A percentile compares a stretch with the other conserved stretches of the same genome.
Conservation (phyloP, 2,113 vertebrate species). For the Corythornis cristatus region DNA sequence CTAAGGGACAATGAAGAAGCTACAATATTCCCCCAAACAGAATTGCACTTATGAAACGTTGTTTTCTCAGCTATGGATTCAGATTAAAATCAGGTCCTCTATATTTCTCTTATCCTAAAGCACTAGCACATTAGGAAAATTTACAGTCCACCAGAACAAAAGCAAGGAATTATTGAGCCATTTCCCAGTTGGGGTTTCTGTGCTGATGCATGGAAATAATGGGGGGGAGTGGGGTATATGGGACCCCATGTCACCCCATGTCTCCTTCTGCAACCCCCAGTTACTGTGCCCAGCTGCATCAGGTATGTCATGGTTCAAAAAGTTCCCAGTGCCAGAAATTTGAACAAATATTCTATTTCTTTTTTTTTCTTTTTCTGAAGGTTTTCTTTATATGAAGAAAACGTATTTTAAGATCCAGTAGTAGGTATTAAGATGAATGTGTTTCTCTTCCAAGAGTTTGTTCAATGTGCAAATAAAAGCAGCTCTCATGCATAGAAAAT, state of each 20-base stretch:
- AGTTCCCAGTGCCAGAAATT: neutral
- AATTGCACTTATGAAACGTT: neutral
- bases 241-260: rapidly evolving
- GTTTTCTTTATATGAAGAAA: neutral
- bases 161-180: rapidly evolving
- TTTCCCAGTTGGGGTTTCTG: neutral
- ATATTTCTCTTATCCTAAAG: neutral
- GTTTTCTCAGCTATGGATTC: neutral
- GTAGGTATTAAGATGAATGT: conserved; percentile 15
- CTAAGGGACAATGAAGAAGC: neutral
- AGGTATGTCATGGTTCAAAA: neutral
- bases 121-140: neutral
- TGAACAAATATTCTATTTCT: neutral
- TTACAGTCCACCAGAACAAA: neutral
- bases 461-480: conserved; percentile 17
- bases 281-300: neutral
- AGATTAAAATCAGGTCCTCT: neutral
- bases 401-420: neutral
- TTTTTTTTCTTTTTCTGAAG: neutral
- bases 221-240: no score
- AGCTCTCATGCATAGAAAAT: neutral
- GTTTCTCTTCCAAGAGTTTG: conserved; percentile 24
- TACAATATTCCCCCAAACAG: neutral
- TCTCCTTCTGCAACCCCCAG: neutral
- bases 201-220: neutral